These are phyloP conservation scores for Tragelaphus strepsiceros DNA, from an alignment of 2,113 vertebrate species.

Conservation along the genomic window DNA sequence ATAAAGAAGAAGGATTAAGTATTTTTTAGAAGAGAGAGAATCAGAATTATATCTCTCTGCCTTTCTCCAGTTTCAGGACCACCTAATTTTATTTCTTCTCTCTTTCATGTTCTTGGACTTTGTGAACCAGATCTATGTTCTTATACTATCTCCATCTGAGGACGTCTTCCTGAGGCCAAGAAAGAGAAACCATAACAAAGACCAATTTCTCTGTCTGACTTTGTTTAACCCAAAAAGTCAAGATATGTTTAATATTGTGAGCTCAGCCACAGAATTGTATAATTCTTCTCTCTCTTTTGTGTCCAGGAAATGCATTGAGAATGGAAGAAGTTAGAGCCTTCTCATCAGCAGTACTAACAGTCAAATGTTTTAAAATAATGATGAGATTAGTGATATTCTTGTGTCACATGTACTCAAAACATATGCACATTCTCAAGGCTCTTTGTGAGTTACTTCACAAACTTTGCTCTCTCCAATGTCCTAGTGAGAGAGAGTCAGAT, in stretches of 20 bases:
- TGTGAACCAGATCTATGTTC: not conserved
- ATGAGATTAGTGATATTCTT: not conserved
- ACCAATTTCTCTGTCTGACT: not conserved
- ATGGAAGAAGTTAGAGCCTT: not conserved
- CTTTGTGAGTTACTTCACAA: not conserved
- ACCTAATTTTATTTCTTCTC: not conserved
- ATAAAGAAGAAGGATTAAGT: not conserved
- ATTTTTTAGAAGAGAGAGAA: not conserved
- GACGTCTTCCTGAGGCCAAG: not conserved
- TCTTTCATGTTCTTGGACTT: not conserved
- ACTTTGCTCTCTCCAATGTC: not conserved
- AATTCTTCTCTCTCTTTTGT: not conserved
- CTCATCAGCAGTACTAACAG: not conserved
- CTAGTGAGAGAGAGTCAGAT: not conserved
- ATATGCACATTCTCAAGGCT: not conserved
- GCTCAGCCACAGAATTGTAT: not conserved
- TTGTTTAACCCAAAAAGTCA: not conserved
- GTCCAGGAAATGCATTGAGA: not conserved
- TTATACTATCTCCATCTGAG: not conserved
- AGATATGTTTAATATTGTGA: not conserved
- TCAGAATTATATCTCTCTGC: not conserved
- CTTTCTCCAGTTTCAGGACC: not conserved
- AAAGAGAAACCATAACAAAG: not conserved
- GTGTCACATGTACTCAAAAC: not conserved
- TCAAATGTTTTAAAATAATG: not conserved